Percentiles rank a stretch among this genome's conserved stretches.
These are phyloP conservation scores for Eupelmus urozonus DNA, from an alignment of 2,888 invertebrate species.

Conservation along the genomic window DNA sequence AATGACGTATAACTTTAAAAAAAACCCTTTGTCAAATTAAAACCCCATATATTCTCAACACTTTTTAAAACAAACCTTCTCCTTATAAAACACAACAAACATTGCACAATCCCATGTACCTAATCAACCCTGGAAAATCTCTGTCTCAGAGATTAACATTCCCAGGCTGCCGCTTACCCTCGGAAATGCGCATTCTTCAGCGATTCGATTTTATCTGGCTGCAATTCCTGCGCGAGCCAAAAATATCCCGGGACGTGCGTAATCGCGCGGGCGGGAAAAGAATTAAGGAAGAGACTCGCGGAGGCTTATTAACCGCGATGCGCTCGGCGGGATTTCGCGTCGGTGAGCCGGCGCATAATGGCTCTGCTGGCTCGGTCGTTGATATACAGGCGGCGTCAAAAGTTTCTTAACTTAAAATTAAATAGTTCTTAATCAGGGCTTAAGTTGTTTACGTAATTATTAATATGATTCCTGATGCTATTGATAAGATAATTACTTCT, in stretches of 20 bases:
- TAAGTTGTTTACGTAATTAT: no score
- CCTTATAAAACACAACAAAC: not conserved
- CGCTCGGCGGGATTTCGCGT: not conserved
- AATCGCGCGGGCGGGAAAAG: not conserved
- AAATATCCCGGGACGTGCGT: not conserved
- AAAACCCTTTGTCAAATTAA: no score
- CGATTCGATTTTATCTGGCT: not conserved
- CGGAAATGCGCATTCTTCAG: not conserved
- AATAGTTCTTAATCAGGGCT: no score
- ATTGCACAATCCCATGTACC: slow-evolving; percentile 22
- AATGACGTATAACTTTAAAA: no score
- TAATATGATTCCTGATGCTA: no score
- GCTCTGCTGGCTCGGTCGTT: no score
- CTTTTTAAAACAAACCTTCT: no score
- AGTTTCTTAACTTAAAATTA: no score
- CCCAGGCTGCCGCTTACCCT: slow-evolving; percentile 18
- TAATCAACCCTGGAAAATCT: slow-evolving; percentile 33
- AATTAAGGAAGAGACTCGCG: not conserved
- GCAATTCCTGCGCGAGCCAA: not conserved
- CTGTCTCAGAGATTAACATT: slow-evolving; percentile 26
- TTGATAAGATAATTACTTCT: no score
- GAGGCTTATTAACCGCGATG: not conserved
- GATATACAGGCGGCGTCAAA: no score
- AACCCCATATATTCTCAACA: no score
- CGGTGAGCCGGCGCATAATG: not conserved